Percentiles rank a stretch among this genome's conserved stretches.
Evolutionary conservation across 2,888 invertebrate species (phyloP).

Genomic region (Meghimatium bilineatum): DNA sequence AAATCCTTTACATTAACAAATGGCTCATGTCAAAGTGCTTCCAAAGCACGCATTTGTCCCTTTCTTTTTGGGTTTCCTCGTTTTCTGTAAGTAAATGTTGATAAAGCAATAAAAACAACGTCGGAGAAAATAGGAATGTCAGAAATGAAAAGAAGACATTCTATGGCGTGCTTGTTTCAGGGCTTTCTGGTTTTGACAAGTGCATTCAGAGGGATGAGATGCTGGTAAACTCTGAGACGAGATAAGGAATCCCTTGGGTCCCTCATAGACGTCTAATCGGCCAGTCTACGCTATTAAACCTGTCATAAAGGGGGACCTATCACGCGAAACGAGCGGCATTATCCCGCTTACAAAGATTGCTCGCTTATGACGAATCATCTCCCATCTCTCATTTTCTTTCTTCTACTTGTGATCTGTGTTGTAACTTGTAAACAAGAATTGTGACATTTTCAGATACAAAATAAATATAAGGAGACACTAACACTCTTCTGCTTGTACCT

Average conservation of each 20-base stretch:
- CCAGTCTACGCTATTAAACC: conserved; percentile 33
- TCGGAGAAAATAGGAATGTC: not conserved
- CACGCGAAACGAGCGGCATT: conserved; percentile 32
- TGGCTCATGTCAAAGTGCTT: not conserved
- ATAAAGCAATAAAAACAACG: conserved; percentile 13
- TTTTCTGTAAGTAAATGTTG: conserved; percentile 13
- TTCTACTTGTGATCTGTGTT: not conserved
- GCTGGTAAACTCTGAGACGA: conserved; percentile 27
- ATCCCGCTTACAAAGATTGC: not conserved
- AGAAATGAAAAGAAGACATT: not conserved
- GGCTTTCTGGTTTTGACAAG: conserved; percentile 28
- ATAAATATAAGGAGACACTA: too few relatives aligned
- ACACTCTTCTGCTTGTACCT: too few relatives aligned
- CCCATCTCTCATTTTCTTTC: not conserved
- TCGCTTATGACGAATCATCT: conserved; percentile 16
- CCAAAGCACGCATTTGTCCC: not conserved
- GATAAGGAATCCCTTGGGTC: not conserved
- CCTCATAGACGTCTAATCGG: conserved; percentile 36
- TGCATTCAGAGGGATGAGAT: conserved; percentile 23
- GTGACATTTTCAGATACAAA: too few relatives aligned
- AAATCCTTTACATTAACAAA: not conserved
- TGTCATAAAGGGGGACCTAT: conserved; percentile 41
- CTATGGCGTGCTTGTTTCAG: conserved; percentile 13
- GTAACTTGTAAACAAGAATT: not conserved
- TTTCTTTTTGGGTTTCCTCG: not conserved